Base-by-base conservation (phyloP, 2,113 vertebrate species). In the Caretta caretta region DNA sequence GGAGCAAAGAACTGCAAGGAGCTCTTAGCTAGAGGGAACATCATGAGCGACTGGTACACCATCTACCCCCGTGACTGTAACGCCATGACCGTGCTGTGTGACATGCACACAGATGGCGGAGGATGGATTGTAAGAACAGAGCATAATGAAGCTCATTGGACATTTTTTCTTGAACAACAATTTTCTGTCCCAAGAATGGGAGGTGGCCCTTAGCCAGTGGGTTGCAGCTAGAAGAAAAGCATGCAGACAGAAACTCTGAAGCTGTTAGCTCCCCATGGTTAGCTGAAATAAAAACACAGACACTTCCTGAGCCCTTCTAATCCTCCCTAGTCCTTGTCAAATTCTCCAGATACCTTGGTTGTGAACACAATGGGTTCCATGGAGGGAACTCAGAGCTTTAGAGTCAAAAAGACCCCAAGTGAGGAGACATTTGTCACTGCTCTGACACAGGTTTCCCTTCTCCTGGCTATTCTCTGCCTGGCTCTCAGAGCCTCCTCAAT, bases 81-180 rank as follows among this genome's bases (percentile, higher is more conserved):
- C 1, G 7, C 92, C 20, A 35, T 90, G n/a, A 83, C 56, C 9
- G 92, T 90, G 31, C 65, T 81, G 6, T 93, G 92, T 89, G 87
- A 93, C 83, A 93, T 94, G 93, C 10, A 93, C 24, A 92, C 93
- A 2, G 90, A 95, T 1, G 91, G 84, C 17, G 94, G 94, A 3
- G 94, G 94, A 35, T 95, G 94, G 94, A 82, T 62, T 13, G 75
- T 78, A 48, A 78, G 42, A 78, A 48, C 75, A 29, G 24, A 13
- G 42, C 42, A 48, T 7, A 42, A 29, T 48, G 24, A 46, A 78
- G 2, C 13, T 78, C 75, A 78, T 2, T 48, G 75, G 75, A 27
- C 6, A 8, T 78, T 72, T 72, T 69, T 20, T 72, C n/a, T 72
- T 72, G 19, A 35, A 62, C 29, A 72, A 31, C 14, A 65, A 2